Conservation (phyloP, 37 sponge, comb jelly and placozoan species). For the Cladorhizidae sp. region DNA sequence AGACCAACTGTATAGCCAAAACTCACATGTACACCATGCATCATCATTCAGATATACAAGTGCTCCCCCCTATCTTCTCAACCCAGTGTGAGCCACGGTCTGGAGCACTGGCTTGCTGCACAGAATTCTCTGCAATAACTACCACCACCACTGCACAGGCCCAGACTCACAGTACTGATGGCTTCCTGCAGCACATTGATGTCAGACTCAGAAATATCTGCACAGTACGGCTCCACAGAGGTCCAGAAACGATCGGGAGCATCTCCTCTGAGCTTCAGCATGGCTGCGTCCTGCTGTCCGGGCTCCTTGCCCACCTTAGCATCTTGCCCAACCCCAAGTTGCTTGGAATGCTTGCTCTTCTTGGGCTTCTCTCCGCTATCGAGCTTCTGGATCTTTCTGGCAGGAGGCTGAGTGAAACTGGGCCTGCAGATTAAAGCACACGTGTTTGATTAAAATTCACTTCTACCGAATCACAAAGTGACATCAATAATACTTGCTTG, state of each 20-base stretch:
- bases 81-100: no score
- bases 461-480: no score
- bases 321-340: neutral
- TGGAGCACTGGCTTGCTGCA: no score
- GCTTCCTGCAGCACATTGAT: constrained; percentile 54
- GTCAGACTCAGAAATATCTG: constrained; percentile 71
- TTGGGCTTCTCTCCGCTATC: neutral
- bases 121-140: no score
- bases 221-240: constrained; percentile 84
- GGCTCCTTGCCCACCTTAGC: neutral
- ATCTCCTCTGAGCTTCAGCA: constrained; percentile 51
- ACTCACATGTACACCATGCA: no score
- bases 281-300: neutral
- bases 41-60: no score
- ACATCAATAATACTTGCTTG: no score
- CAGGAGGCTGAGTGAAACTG: neutral
- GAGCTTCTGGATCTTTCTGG: neutral
- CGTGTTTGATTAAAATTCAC: no score
- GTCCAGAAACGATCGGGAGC: constrained; percentile 78
- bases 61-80: no score
- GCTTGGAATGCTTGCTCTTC: constrained; percentile 3
- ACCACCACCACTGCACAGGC: no score
- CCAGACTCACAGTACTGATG: constrained; percentile 27
- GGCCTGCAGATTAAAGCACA: constrained; percentile 10
- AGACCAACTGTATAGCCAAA: no score